A percentile compares a stretch with the other conserved stretches of the same genome.
Evolutionary conservation across 2,797 vertebrate genomes (phyloP).

Genomic region (Phylloscopus collybita): DNA sequence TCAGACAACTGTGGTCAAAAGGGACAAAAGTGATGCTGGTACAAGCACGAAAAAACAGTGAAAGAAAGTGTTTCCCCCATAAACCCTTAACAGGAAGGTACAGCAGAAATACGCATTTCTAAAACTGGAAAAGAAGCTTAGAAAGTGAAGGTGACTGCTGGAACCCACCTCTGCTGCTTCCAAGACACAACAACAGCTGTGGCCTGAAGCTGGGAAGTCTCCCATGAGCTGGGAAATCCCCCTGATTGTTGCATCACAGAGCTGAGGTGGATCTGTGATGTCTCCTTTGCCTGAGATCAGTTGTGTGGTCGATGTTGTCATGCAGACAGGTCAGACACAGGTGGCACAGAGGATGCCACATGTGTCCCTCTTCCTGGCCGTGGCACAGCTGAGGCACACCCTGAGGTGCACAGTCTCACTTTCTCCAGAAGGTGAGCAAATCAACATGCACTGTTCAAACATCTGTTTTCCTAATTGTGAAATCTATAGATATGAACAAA

Average conservation of each 20-base stretch:
- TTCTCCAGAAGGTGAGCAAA: neutral
- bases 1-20: neutral
- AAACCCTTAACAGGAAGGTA: neutral
- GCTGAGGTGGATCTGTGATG: neutral
- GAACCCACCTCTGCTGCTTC: neutral
- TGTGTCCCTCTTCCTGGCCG: neutral
- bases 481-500: neutral
- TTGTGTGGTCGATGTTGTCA: too few relatives aligned
- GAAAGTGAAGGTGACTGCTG: neutral
- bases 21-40: neutral
- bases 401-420: neutral
- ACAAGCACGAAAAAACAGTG: neutral
- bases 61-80: neutral
- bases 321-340: neutral
- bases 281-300: neutral
- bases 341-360: neutral
- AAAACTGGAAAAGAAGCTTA: neutral
- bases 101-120: accelerated
- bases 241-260: neutral
- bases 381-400: neutral
- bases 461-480: neutral
- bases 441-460: neutral
- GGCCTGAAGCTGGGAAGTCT: neutral
- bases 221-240: neutral
- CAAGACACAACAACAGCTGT: neutral